Evolutionary conservation across 2,113 vertebrate genomes (phyloP).

Genomic region (Chaenocephalus aceratus): DNA sequence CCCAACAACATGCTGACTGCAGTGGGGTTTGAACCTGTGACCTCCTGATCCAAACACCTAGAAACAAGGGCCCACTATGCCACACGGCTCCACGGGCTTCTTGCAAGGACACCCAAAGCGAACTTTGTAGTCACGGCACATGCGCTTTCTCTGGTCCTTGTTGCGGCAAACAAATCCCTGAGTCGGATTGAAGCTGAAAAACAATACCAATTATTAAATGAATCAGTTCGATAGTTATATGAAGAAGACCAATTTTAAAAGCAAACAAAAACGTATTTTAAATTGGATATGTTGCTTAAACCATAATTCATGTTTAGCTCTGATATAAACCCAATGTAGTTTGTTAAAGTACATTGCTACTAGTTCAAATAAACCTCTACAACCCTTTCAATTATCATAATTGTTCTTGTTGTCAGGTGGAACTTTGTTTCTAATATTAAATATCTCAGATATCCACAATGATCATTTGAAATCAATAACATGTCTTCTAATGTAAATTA

Average conservation of each 20-base stretch:
- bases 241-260: neutral
- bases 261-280: neutral
- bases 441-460: neutral
- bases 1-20: no score
- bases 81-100: no score
- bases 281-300: neutral
- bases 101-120: conserved; percentile 54
- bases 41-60: no score
- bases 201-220: neutral
- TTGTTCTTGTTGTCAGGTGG: neutral
- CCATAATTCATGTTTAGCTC: neutral
- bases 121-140: conserved; percentile 51
- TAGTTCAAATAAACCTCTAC: neutral
- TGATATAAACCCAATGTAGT: neutral
- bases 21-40: no score
- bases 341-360: no score
- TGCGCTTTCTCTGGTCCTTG: fast-evolving
- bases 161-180: conserved; percentile 41
- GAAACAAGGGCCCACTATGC: no score
- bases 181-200: conserved; percentile 54
- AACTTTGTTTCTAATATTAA: neutral
- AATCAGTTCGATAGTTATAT: neutral
- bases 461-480: conserved; percentile 9
- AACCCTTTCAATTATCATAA: neutral
- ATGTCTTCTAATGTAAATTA: conserved; percentile 26